Evolutionary conservation across 2,113 vertebrate genomes (phyloP), one percentile per base, ranked within the genome.

Genomic region (Malaclemys terrapin): DNA sequence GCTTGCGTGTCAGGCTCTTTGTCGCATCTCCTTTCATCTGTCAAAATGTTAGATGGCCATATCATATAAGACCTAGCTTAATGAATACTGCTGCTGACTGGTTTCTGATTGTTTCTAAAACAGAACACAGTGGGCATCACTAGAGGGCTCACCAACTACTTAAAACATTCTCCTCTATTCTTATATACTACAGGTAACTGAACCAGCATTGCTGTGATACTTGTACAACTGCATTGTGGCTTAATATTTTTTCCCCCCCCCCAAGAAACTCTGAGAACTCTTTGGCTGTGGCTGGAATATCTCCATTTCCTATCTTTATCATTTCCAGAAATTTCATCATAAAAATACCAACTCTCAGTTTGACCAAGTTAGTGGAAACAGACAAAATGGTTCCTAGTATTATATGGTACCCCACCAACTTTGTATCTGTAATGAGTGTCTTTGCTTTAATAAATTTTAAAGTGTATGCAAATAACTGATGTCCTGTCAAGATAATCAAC

Each of bases 391-490:
- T 82, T 94, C 82, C 42, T 84, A 82, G n/a, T 49, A 76, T 80
- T 59, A 75, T 3, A 2, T 24, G 16, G 25, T 87, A 95, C 29
- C 42, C 54, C 27, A 42, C 49, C 31, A 45, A 52, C 42, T 89
- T 54, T 16, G 35, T 85, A 59, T 56, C 13, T 90, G 69, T 24
- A 52, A 76, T 88, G 78, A 82, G 76, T 10, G 80, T 27, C 49
- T 84, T 95, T 94, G 45, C 65, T 93, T 92, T 53, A 89, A 94
- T 81, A 90, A 90, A 47, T 38, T 83, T 27, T 11, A 84, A 27
- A 54, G 82, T 90, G 93, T 87, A 91, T 57, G 8, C 72, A 94
- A 90, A 86, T 82, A 93, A 94, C 75, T 57, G 59, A 42, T 6
- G 8, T 56, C 13, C 88, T 94, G 19, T 27, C 89, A 90, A 96